Conservation (phyloP, 2,797 vertebrate genomes). For the Helarctos malayanus region DNA sequence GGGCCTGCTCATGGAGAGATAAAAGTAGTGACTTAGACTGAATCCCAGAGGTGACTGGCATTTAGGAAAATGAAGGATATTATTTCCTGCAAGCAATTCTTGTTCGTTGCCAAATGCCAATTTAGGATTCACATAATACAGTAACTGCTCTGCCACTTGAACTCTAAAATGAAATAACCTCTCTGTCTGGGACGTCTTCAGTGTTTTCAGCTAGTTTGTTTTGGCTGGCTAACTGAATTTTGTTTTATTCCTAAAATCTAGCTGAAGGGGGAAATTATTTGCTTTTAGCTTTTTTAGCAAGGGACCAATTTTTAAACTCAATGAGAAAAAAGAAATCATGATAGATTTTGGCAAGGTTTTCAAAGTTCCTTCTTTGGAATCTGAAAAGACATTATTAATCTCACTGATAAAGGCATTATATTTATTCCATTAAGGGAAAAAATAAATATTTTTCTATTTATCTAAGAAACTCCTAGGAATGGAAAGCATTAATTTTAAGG, state of each 20-base stretch:
- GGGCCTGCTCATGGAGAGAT: neutral
- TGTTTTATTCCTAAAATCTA: constrained; percentile 56
- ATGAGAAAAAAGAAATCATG: constrained; percentile 32
- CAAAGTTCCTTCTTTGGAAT: constrained; percentile 63
- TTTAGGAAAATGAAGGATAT: constrained; percentile 69
- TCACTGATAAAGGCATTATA: constrained; percentile 72
- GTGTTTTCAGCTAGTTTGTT: constrained; percentile 27
- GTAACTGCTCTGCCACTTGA: constrained; percentile 52
- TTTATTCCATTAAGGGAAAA: constrained; percentile 71
- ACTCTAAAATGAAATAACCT: constrained; percentile 54
- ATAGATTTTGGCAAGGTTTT: constrained; percentile 66
- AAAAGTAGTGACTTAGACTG: constrained; percentile 38
- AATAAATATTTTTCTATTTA: constrained; percentile 71
- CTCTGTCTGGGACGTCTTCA: constrained; percentile 21
- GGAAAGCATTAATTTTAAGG: constrained; percentile 63
- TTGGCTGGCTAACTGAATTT: constrained; percentile 54
- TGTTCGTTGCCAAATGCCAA: constrained; percentile 65
- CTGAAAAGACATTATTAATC: constrained; percentile 68
- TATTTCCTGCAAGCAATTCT: constrained; percentile 48
- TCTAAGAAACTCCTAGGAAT: constrained; percentile 62
- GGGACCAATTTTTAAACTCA: constrained; percentile 65
- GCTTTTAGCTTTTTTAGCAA: constrained; percentile 59
- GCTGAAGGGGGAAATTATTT: constrained; percentile 44
- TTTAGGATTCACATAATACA: constrained; percentile 1
- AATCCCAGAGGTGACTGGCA: constrained; percentile 49